Evolutionary conservation across 2,888 invertebrate genomes (phyloP), one percentile per base, ranked within the genome.

Genomic region (Byasa hedistus): DNA sequence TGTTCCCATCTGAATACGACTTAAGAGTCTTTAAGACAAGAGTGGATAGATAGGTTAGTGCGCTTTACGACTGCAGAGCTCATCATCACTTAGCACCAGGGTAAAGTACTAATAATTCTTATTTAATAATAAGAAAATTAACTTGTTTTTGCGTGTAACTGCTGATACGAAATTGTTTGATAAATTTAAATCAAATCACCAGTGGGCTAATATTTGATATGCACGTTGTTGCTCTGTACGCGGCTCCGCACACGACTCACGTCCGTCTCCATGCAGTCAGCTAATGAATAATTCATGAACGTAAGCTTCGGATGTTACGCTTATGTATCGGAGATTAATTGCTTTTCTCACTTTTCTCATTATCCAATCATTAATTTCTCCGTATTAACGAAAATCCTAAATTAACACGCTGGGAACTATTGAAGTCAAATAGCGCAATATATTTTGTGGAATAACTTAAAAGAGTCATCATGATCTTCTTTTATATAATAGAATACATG

Each of bases 211-310:
- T 68, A 72, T 72, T 86, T 85, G 70, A 72, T 82, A 87, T 87
- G 83, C 86, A 80, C 72, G 70, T 72, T 69, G 79, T 75, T 75
- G 75, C 77, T 73, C 77, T 77, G 70, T 75, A 79, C 79, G 74
- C 75, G 32, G 75, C 74, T 78, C 76, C 85, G 90, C 90, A 90
- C 90, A 88, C 89, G 90, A 85, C 90, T 68, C 88, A 89, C 89
- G 90, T 87, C 84, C 82, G 80, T 76, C 77, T 76, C 66, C 71
- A 70, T 82, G 79, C 73, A 73, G 71, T 77, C 72, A 76, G 70
- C 74, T 74, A 24, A 79, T 78, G 89, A 87, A 90, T 90, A 80
- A 73, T 72, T 77, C 81, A 78, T 68, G 72, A 51, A 54, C 32
- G 27, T 58, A 59, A 57, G 59, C 65, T 55, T 64, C 65, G 65